These are phyloP conservation scores for Hippasteria phrygiana DNA, from an alignment of 53 echinoderm and acorn worm species.

Conservation along the genomic window DNA sequence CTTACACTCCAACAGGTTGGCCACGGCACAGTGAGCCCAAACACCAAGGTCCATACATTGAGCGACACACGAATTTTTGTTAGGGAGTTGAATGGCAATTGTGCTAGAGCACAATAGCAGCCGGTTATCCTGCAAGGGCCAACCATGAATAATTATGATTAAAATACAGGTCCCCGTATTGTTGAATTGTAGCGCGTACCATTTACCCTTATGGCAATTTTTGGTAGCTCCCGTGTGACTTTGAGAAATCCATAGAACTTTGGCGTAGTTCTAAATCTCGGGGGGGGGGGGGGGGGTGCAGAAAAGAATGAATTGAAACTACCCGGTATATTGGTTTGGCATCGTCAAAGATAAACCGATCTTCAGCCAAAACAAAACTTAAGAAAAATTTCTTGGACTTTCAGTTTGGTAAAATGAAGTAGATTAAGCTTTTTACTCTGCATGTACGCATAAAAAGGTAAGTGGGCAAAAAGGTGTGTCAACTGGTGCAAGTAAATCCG, in stretches of 20 bases:
- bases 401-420: neutral
- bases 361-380: neutral
- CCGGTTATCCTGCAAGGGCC: slow-evolving; percentile 43
- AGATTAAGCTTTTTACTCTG: neutral
- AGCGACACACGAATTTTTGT: slow-evolving; percentile 44
- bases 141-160: slow-evolving; percentile 64
- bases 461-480: neutral
- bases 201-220: slow-evolving; percentile 39
- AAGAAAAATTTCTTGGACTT: neutral
- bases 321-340: neutral
- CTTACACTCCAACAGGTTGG: slow-evolving; percentile 1
- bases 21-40: slow-evolving; percentile 16
- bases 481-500: slow-evolving; percentile 39
- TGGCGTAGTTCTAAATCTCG: neutral
- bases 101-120: slow-evolving; percentile 42
- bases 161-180: slow-evolving; percentile 47
- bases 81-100: slow-evolving; percentile 57
- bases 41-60: neutral
- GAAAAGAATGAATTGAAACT: neutral
- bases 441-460: neutral
- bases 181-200: slow-evolving; percentile 23
- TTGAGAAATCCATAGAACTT: neutral
- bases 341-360: neutral
- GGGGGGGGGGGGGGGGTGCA: neutral
- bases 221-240: neutral